Percentiles rank a stretch among this genome's conserved stretches.
phyloP scores from a whole-genome alignment of 2,797 vertebrate species.

The Chiroxiphia lanceolata region DNA sequence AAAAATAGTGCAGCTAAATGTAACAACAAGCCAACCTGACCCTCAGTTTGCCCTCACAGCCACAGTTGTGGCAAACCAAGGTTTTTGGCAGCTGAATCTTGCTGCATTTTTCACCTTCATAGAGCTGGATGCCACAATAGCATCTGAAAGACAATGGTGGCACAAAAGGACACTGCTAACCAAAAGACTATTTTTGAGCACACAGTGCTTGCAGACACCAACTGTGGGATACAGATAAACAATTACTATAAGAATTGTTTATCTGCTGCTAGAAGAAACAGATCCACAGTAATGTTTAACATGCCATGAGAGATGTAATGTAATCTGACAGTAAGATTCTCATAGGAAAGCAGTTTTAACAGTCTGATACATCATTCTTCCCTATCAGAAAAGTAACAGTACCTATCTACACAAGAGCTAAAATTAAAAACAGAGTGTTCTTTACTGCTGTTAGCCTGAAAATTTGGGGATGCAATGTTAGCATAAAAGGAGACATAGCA shows the following conservation, averaged over 20 bases:
- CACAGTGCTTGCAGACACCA: background rate
- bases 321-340: background rate
- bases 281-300: background rate
- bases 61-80: rapidly evolving
- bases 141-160: background rate
- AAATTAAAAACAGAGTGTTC: background rate
- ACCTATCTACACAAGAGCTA: background rate
- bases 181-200: background rate
- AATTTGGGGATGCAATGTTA: background rate
- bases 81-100: background rate
- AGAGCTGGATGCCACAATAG: background rate
- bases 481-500: background rate
- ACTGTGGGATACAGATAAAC: background rate
- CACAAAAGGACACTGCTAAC: background rate
- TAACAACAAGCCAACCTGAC: background rate
- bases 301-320: background rate
- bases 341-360: background rate
- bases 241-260: background rate
- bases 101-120: background rate
- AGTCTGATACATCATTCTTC: background rate
- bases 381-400: background rate
- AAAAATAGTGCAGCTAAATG: background rate
- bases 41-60: background rate
- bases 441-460: background rate
- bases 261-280: background rate